Percentiles rank a stretch among this genome's conserved stretches.
Evolutionary conservation across 2,113 vertebrate genomes (phyloP).

Genomic region (Prunella himalayana): DNA sequence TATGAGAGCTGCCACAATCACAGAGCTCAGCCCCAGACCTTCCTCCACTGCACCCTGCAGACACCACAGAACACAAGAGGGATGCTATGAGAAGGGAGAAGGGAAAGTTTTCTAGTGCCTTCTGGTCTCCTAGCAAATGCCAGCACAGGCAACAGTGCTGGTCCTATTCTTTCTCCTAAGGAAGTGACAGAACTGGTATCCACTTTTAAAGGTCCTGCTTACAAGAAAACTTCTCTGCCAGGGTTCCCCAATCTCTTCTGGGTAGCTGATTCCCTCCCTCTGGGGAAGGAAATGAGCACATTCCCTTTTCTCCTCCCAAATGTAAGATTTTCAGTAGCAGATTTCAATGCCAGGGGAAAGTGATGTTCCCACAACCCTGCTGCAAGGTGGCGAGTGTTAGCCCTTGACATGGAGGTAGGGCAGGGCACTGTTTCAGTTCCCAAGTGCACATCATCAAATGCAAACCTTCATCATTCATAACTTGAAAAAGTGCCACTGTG

Average conservation of each 20-base stretch:
- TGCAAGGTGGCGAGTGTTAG: not conserved
- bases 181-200: not conserved
- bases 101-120: not conserved
- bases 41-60: constrained; percentile 50
- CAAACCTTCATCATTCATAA: not conserved
- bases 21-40: constrained; percentile 44
- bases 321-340: not conserved
- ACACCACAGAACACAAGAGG: not conserved
- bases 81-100: not conserved
- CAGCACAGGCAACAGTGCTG: not conserved
- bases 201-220: not conserved
- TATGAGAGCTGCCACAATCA: not conserved
- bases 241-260: not conserved
- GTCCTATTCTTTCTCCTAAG: not conserved
- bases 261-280: not conserved
- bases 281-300: not conserved
- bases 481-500: not conserved
- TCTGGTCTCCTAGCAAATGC: not conserved
- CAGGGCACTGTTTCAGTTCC: not conserved
- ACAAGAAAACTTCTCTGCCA: not conserved
- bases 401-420: not conserved
- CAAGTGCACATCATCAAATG: not conserved
- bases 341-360: not conserved
- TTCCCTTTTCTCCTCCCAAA: not conserved
- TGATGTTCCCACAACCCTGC: not conserved